phyloP scores from a whole-genome alignment of 1,140 invertebrate species.

The Rhyzopertha dominica region DNA sequence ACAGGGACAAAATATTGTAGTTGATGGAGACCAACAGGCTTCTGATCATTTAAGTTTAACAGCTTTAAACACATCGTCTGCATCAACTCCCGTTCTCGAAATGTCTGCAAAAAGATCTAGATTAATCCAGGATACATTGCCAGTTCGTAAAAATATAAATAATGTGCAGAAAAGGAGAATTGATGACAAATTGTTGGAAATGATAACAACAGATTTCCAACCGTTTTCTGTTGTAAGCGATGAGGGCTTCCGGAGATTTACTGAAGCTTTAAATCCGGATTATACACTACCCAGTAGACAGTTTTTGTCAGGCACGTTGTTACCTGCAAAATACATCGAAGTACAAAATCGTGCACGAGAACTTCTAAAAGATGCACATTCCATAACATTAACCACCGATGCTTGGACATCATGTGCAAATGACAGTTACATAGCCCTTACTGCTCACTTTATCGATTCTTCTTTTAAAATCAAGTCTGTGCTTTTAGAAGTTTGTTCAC shows the following conservation, averaged over 20 bases:
- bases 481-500: slow-evolving; percentile 16
- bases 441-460: slow-evolving; percentile 20
- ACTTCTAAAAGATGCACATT: neutral
- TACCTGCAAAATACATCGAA: slow-evolving; percentile 9
- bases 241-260: slow-evolving; percentile 25
- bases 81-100: too few species aligned
- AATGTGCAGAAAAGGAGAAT: too few species aligned
- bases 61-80: too few species aligned
- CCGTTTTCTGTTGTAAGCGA: slow-evolving; percentile 33
- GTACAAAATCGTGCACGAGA: neutral
- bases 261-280: slow-evolving; percentile 21
- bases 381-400: slow-evolving; percentile 16
- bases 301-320: slow-evolving; percentile 8
- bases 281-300: slow-evolving; percentile 27
- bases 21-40: too few species aligned
- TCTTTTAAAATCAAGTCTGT: slow-evolving; percentile 15
- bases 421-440: slow-evolving; percentile 22
- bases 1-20: too few species aligned
- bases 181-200: too few species aligned
- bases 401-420: slow-evolving; percentile 20
- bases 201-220: slow-evolving; percentile 33
- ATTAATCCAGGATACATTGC: too few species aligned
- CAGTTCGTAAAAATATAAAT: too few species aligned
- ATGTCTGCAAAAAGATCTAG: too few species aligned
- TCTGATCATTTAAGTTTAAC: too few species aligned